Base-by-base conservation (phyloP, 2,888 invertebrate genomes). In the Trissoscelio sp. region DNA sequence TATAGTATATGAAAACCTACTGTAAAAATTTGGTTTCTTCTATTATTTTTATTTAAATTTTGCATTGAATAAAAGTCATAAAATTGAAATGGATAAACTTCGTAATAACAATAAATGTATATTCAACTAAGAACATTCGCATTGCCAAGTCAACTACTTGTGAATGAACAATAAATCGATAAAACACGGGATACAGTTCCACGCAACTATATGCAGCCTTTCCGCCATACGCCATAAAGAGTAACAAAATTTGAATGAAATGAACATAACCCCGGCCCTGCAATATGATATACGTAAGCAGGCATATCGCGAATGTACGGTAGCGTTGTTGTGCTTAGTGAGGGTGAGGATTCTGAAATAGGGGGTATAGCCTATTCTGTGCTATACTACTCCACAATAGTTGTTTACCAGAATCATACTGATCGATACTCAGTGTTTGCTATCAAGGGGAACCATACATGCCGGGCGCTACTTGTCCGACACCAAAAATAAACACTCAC, bases 371-470 rank as follows among this genome's bases (percentile, higher is more conserved):
- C 87, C 88, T 87, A 88, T 87, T 88, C 87, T 87, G 83, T 86
- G 87, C 88, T 87, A 87, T 88, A 87, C 88, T 88, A 88, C 87
- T 88, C 87, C 85, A 88, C 90, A 90, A 89, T 91, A 88, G 89
- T 91, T 90, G 90, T 91, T 91, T 91, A 90, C 90, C 89, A 88
- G 88, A 90, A 90, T 89, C 88, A 90, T 89, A 90, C 90, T 89
- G 91, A 90, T 91, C 91, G 91, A 91, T 91, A 91, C 88, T 88
- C 87, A 85, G 87, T 90, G 90, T 91, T 91, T 91, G 91, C 90
- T 88, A 90, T 90, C 89, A 89, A 87, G 89, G 88, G 87, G 88
- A 89, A 88, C 87, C 88, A 90, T 90, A 88, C 87, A 89, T 88
- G 87, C 87, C 85, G 87, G 88, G 88, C 88, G 88, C 88, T 88